phyloP scores from a whole-genome alignment of 2,888 invertebrate species.

The Hofmannophila pseudospretella region DNA sequence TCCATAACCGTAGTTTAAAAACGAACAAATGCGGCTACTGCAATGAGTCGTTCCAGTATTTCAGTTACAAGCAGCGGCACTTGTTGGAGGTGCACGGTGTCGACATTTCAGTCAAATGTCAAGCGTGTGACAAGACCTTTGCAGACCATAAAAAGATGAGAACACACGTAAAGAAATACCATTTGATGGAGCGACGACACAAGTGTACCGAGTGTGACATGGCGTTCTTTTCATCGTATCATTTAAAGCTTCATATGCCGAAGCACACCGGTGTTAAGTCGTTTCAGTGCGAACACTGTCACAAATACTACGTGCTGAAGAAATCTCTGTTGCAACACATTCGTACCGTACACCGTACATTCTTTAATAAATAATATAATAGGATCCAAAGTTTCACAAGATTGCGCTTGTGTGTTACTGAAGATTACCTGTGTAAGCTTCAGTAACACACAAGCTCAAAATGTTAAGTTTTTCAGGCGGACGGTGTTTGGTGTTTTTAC shows the following conservation, averaged over 20 bases:
- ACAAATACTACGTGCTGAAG: background rate
- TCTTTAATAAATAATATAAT: too few relatives aligned
- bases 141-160: constrained; percentile 21
- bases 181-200: constrained; percentile 38
- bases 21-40: constrained; percentile 34
- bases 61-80: constrained; percentile 26
- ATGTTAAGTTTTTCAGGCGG: too few relatives aligned
- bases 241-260: constrained; percentile 37
- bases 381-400: too few relatives aligned
- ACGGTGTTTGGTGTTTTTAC: too few relatives aligned
- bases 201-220: constrained; percentile 36
- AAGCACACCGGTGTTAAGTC: constrained; percentile 40
- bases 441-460: too few relatives aligned
- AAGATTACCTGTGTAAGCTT: too few relatives aligned
- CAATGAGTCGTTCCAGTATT: constrained; percentile 22
- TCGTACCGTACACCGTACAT: too few relatives aligned
- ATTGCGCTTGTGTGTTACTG: too few relatives aligned
- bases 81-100: constrained; percentile 28
- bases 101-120: constrained; percentile 22
- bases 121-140: constrained; percentile 34
- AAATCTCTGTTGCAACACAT: too few relatives aligned
- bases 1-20: constrained; percentile 25
- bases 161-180: constrained; percentile 33
- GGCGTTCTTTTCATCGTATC: constrained; percentile 34
- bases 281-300: constrained; percentile 43